Percentiles rank a stretch among this genome's conserved stretches.
Conservation (phyloP, 2,797 vertebrate species). For the Chelmon rostratus region DNA sequence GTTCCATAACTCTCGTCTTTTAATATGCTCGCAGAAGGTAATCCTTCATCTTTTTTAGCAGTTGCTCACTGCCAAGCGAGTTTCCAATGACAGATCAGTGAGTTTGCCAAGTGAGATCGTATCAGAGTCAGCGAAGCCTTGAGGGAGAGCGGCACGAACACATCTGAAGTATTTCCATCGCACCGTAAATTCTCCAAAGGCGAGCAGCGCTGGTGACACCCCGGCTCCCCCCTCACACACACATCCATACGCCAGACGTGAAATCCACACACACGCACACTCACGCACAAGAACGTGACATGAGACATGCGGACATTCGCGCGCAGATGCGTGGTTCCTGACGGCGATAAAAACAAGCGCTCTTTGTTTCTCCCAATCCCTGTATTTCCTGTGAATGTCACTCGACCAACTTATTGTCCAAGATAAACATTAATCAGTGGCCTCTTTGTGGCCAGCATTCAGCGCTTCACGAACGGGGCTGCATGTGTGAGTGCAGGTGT, state of each 20-base stretch:
- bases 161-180: conserved; percentile 67
- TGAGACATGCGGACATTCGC: not conserved
- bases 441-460: not conserved
- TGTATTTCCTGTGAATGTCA: not conserved
- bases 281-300: not conserved
- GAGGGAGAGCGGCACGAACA: conserved; percentile 42
- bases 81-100: conserved; percentile 32
- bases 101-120: conserved; percentile 60
- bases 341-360: conserved; percentile 4
- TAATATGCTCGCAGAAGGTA: conserved; percentile 5
- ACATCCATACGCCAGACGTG: not conserved
- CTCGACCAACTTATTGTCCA: not conserved
- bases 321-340: conserved; percentile 9
- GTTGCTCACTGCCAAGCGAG: conserved; percentile 15
- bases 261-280: not conserved
- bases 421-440: conserved; percentile 34
- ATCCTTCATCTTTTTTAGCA: conserved; percentile 18
- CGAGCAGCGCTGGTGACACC: conserved; percentile 21
- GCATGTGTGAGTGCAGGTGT: not conserved
- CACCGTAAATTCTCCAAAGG: conserved; percentile 50
- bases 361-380: conserved; percentile 3
- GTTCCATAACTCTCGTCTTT: not conserved
- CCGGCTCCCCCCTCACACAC: conserved; percentile 7
- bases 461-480: not conserved
- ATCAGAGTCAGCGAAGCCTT: conserved; percentile 56